phyloP scores from a whole-genome alignment of 2,113 vertebrate species.

The Microtus oregoni region DNA sequence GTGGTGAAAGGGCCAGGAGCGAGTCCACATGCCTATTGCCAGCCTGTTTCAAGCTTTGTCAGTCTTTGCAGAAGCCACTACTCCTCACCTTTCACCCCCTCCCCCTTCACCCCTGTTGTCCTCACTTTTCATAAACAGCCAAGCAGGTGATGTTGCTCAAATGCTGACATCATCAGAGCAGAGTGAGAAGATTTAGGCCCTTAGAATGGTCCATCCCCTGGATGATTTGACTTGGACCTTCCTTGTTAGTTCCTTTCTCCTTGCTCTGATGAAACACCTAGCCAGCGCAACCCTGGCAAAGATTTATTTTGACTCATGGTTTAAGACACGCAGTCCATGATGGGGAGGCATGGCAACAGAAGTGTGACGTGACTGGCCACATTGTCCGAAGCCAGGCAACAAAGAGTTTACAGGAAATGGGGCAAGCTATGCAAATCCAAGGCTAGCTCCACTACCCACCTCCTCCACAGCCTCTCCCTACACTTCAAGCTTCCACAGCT shows the following conservation, averaged over 20 bases:
- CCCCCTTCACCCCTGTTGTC: background rate
- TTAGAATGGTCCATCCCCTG: background rate
- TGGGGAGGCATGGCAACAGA: background rate
- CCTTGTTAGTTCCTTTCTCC: background rate
- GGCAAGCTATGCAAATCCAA: background rate
- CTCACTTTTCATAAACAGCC: background rate
- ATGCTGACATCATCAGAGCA: background rate
- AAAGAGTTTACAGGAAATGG: background rate
- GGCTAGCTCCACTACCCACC: background rate
- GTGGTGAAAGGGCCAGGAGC: background rate
- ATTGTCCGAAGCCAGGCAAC: background rate
- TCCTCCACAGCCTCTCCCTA: background rate
- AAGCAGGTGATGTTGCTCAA: background rate
- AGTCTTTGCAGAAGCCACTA: background rate
- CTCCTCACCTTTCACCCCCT: background rate
- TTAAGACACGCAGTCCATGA: background rate
- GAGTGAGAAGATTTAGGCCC: background rate
- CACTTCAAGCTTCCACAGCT: background rate
- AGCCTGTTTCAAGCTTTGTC: background rate
- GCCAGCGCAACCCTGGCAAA: background rate
- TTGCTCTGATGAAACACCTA: background rate
- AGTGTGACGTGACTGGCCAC: background rate
- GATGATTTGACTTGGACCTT: background rate
- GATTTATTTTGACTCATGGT: background rate
- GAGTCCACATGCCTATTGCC: background rate